Evolutionary conservation across 1,140 invertebrate species (phyloP).

Genomic region (Propsilocerus akamusi): DNA sequence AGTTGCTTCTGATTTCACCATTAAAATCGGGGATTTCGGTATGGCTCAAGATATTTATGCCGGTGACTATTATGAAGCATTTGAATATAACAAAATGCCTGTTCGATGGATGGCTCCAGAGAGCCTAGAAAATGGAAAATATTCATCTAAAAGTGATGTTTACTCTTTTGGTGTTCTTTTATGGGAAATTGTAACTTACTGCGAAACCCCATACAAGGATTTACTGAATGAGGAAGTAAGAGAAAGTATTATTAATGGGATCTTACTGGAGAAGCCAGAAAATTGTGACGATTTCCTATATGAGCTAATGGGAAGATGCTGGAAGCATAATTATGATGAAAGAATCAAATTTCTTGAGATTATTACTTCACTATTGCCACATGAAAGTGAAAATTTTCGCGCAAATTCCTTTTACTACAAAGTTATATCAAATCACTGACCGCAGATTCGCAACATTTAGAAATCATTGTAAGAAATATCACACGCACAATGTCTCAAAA

Average conservation of each 20-base stretch:
- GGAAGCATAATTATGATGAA: constrained; percentile 32
- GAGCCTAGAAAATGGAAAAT: constrained; percentile 34
- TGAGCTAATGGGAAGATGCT: constrained; percentile 45
- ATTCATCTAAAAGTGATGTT: constrained; percentile 51
- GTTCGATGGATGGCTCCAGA: constrained; percentile 64
- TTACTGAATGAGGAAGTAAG: neutral
- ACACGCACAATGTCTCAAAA: too few relatives aligned
- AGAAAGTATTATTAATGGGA: constrained; percentile 13
- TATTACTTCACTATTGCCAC: too few relatives aligned
- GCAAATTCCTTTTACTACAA: too few relatives aligned
- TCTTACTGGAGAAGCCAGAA: constrained; percentile 36
- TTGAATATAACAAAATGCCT: constrained; percentile 38
- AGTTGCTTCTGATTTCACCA: constrained; percentile 40
- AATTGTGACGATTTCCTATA: constrained; percentile 46
- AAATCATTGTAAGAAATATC: too few relatives aligned
- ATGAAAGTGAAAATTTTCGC: too few relatives aligned
- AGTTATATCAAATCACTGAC: too few relatives aligned
- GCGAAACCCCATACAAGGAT: constrained; percentile 44
- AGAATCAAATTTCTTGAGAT: constrained; percentile 41
- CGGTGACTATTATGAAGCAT: constrained; percentile 54
- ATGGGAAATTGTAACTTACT: constrained; percentile 59
- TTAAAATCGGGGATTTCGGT: constrained; percentile 68
- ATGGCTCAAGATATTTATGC: constrained; percentile 35
- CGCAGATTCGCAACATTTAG: too few relatives aligned
- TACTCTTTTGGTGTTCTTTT: constrained; percentile 60